phyloP scores from a whole-genome alignment of 92 coral and sea anemone species.

The Parazoanthus swiftii region DNA sequence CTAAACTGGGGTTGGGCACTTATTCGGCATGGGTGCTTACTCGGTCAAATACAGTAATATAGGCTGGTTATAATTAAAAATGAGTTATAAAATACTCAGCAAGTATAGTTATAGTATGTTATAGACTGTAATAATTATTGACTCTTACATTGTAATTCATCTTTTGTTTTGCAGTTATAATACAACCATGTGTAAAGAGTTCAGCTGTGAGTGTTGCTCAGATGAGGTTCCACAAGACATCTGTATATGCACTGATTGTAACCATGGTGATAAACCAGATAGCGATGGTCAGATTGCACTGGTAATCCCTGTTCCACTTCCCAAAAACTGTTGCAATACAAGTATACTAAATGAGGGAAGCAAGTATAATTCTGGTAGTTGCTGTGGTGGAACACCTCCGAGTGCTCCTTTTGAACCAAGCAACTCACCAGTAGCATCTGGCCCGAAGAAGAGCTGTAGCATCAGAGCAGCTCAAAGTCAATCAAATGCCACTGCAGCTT shows the following conservation, averaged over 20 bases:
- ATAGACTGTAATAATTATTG: too few relatives aligned
- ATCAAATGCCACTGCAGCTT: neutral
- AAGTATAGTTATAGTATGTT: too few relatives aligned
- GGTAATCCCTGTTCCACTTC: neutral
- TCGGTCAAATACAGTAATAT: too few relatives aligned
- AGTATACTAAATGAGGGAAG: neutral
- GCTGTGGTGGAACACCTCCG: neutral
- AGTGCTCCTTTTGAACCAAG: neutral
- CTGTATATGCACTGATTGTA: constrained; percentile 64
- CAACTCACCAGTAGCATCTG: neutral
- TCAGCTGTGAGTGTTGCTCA: constrained; percentile 73
- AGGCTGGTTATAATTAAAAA: too few relatives aligned
- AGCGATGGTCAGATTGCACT: neutral
- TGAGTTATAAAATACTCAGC: too few relatives aligned
- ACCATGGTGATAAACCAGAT: constrained; percentile 54
- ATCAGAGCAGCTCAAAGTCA: neutral
- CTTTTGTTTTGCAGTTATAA: neutral
- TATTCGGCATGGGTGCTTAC: too few relatives aligned
- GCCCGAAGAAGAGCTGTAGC: neutral
- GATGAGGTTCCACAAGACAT: constrained; percentile 63
- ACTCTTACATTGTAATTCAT: too few relatives aligned
- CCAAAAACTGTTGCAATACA: neutral
- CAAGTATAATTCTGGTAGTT: neutral
- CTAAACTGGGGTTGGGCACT: too few relatives aligned
- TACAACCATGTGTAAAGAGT: constrained; percentile 64